Evolutionary conservation across 2,113 vertebrate genomes (phyloP).

Genomic region (Genyomyrus donnyi): DNA sequence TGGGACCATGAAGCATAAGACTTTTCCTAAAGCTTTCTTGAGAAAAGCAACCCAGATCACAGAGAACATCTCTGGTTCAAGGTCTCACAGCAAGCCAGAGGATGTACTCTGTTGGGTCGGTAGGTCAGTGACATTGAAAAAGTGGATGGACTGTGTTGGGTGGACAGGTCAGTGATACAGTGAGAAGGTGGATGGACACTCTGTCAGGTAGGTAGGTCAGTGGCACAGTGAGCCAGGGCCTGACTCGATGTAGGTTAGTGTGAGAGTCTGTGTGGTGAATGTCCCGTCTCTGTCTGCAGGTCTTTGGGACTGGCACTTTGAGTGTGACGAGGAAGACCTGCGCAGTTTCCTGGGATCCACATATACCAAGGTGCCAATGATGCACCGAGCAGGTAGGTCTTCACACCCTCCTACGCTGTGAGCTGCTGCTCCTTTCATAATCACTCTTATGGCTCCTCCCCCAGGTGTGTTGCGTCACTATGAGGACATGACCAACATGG

Average conservation of each 20-base stretch:
- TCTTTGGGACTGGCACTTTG: slow-evolving; percentile 51
- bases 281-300: slow-evolving; percentile 32
- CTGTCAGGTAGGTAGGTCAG: neutral
- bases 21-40: neutral
- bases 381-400: slow-evolving; percentile 52
- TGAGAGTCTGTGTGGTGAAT: neutral
- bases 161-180: neutral
- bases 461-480: slow-evolving; percentile 45
- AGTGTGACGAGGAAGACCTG: slow-evolving; percentile 31
- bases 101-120: neutral
- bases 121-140: neutral
- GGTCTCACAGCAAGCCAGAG: neutral
- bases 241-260: neutral
- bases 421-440: neutral
- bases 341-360: slow-evolving; percentile 50
- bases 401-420: no score
- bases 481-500: slow-evolving; percentile 55
- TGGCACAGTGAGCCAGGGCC: neutral
- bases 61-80: neutral
- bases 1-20: neutral
- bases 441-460: neutral
- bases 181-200: neutral
- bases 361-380: slow-evolving; percentile 56
- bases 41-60: neutral
- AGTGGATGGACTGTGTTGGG: neutral